Evolutionary conservation across 1,140 invertebrate species (phyloP).

Genomic region (Penaeus vannamei): DNA sequence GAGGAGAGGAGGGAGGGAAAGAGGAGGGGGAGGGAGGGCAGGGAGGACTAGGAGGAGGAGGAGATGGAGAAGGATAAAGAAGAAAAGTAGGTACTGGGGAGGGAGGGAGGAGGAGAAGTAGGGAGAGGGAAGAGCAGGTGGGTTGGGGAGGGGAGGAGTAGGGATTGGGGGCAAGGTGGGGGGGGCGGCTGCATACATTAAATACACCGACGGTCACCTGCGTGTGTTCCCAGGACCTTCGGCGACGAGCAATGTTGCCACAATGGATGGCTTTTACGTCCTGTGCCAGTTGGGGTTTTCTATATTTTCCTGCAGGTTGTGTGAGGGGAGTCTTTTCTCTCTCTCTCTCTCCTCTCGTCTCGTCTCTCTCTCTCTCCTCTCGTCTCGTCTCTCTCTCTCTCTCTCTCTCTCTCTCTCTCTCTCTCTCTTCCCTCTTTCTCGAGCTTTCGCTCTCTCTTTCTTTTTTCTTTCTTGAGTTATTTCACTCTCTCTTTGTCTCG

Average conservation of each 20-base stretch:
- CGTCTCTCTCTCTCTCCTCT: too few relatives aligned
- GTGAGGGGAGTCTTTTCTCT: too few relatives aligned
- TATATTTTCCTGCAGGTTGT: neutral
- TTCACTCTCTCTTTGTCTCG: too few relatives aligned
- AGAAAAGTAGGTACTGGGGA: neutral
- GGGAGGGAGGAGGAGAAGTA: neutral
- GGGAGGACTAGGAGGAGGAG: neutral
- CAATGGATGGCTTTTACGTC: slow-evolving; percentile 50
- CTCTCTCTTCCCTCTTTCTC: too few relatives aligned
- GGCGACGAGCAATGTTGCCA: slow-evolving; percentile 51
- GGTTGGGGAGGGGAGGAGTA: neutral
- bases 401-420: too few relatives aligned
- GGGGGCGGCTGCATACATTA: slow-evolving; percentile 57
- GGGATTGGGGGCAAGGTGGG: neutral
- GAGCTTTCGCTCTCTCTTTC: too few relatives aligned
- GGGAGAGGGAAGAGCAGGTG: neutral
- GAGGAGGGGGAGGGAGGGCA: neutral
- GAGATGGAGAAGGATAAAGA: neutral
- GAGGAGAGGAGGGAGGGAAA: too few relatives aligned
- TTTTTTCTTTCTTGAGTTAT: too few relatives aligned
- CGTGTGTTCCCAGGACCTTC: slow-evolving; percentile 50
- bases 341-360: neutral
- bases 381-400: too few relatives aligned
- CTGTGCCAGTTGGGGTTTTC: neutral
- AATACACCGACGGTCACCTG: slow-evolving; percentile 59